phyloP scores from a whole-genome alignment of 2,797 vertebrate genomes.

The Hydrolagus colliei region DNA sequence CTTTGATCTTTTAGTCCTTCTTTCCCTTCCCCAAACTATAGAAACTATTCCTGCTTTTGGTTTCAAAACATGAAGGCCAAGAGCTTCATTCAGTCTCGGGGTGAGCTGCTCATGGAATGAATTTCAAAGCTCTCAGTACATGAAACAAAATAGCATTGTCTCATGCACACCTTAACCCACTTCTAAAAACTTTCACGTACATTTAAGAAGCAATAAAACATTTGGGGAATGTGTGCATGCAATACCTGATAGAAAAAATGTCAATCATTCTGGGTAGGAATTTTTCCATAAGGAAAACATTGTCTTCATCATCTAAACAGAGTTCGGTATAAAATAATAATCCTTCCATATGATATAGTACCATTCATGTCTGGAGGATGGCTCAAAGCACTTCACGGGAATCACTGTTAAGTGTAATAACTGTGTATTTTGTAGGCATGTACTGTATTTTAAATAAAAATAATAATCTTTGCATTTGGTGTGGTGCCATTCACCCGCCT shows the following conservation, averaged over 20 bases:
- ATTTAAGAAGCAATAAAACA: background rate
- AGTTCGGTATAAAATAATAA: too few relatives aligned
- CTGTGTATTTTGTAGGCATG: too few relatives aligned
- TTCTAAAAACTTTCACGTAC: slow-evolving; percentile 3
- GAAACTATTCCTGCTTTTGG: slow-evolving; percentile 9
- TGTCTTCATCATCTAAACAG: background rate
- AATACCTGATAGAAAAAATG: slow-evolving; percentile 13
- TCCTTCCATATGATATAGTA: too few relatives aligned
- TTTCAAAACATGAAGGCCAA: background rate
- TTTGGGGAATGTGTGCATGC: background rate
- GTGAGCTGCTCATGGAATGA: background rate
- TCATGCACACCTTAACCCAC: slow-evolving; percentile 5
- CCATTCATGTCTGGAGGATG: too few relatives aligned
- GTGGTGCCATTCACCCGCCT: too few relatives aligned
- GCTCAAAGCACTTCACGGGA: too few relatives aligned
- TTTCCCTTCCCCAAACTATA: background rate
- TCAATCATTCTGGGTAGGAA: background rate
- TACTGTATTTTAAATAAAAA: too few relatives aligned
- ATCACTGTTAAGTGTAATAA: too few relatives aligned
- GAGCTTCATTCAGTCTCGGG: background rate
- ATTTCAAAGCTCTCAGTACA: slow-evolving; percentile 24
- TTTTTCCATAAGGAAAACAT: background rate
- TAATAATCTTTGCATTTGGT: too few relatives aligned
- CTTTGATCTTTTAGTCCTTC: slow-evolving; percentile 10
- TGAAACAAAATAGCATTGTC: slow-evolving; percentile 17